phyloP scores from a whole-genome alignment of 2,113 vertebrate species.

The Pomatorhinus ruficollis region DNA sequence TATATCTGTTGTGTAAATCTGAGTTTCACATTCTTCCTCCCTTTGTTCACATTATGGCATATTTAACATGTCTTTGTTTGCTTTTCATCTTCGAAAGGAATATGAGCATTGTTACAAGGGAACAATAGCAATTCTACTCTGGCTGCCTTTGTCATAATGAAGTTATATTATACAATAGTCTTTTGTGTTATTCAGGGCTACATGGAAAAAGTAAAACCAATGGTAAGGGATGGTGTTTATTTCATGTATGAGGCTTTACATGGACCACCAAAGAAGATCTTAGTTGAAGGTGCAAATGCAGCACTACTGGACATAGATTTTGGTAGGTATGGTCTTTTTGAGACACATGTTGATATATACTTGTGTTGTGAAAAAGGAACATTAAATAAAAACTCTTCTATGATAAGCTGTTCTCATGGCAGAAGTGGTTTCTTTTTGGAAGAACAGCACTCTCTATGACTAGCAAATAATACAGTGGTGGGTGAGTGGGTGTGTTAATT shows the following conservation, averaged over 20 bases:
- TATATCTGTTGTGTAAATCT: not conserved
- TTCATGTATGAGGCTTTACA: slow-evolving; percentile 95
- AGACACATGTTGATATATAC: not conserved
- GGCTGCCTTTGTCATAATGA: not conserved
- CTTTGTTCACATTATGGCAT: not conserved
- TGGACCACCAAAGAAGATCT: slow-evolving; percentile 91
- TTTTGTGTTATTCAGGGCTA: slow-evolving; percentile 77
- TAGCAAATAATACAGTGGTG: not conserved
- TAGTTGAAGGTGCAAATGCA: slow-evolving; percentile 97
- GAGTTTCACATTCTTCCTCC: not conserved
- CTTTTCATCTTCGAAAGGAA: not conserved
- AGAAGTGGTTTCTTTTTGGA: not conserved
- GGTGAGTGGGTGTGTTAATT: not conserved
- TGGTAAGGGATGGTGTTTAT: slow-evolving; percentile 95
- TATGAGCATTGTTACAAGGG: not conserved
- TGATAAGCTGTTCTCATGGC: not conserved
- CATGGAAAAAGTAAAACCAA: slow-evolving; percentile 89
- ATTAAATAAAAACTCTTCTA: not conserved
- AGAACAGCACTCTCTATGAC: not conserved
- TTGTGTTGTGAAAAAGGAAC: not conserved
- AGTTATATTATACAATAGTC: not conserved
- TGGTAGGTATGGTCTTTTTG: slow-evolving; percentile 79
- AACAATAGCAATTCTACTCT: not conserved
- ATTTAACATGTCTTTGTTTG: not conserved
- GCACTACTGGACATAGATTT: slow-evolving; percentile 97